Base-by-base conservation (phyloP, 2,888 invertebrate genomes). In the Himalopsyche kuldschensis region DNA sequence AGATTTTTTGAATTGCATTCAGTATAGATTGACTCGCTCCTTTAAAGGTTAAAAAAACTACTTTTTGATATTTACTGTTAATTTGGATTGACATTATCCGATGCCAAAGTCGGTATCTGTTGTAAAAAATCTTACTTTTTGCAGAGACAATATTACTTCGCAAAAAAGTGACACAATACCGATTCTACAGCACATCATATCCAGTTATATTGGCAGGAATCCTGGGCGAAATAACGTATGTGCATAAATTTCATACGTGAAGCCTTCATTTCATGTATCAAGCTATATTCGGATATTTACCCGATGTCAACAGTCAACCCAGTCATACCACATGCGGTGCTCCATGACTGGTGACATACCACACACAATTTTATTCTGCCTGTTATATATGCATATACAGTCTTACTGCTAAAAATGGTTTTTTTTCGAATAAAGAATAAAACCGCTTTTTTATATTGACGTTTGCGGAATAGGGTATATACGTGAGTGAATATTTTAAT, bases 201-300 rank as follows among this genome's bases (percentile, higher is more conserved):
- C 24, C 24, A 55, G 83, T 76, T 48, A 78, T 86, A 85, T 82
- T 78, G 80, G 81, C 78, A 79, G 82, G 75, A 63, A 82, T 17
- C 63, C 75, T 47, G 75, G 79, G 78, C 78, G 80, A 84, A 82
- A 75, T 85, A 85, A 86, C 86, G 82, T 86, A 86, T 86, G 86
- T 86, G 86, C 86, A 86, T 86, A 86, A 86, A 86, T 86, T 85
- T 85, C 85, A 85, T 85, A 84, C 83, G 85, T 75, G 82, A 82
- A 78, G 84, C 47, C 82, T 79, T 84, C 55, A 81, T 84, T 79
- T 79, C 83, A 77, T 84, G 86, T 85, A 83, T 81, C 75, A 47
- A 80, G 81, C 75, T 78, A 79, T 81, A 78, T 79, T 69, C 80
- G 82, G 82, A 76, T 83, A 84, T 85, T 84, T 84, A 82, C 82